These are phyloP conservation scores for Abramis brama DNA, from an alignment of 2,113 vertebrate species.

Conservation along the genomic window DNA sequence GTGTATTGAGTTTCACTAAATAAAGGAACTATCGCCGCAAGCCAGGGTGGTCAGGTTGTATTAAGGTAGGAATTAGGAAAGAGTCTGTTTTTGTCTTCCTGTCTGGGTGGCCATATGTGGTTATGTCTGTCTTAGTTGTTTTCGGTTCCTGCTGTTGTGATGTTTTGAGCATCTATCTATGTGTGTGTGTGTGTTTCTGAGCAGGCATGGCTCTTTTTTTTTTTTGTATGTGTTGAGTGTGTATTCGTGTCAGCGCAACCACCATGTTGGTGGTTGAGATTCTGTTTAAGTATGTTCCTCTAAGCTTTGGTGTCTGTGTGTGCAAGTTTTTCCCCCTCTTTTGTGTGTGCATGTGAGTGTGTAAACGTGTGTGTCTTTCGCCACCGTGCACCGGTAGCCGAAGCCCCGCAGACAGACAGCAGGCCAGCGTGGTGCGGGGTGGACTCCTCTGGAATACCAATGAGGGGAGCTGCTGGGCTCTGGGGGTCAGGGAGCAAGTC, in stretches of 20 bases:
- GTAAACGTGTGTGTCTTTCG: slow-evolving; percentile 54
- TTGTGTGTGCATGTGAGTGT: slow-evolving; percentile 46
- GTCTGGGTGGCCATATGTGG: slow-evolving; percentile 39
- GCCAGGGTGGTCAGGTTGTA: neutral
- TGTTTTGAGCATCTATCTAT: slow-evolving; percentile 11
- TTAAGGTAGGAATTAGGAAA: neutral
- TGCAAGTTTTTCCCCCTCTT: neutral
- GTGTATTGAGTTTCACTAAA: neutral
- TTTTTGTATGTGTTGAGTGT: slow-evolving; percentile 47
- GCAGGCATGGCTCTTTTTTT: neutral
- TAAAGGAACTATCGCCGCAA: neutral
- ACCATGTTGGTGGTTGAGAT: slow-evolving; percentile 38
- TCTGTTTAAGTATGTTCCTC: slow-evolving; percentile 35
- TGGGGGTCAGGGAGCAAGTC: slow-evolving; percentile 99
- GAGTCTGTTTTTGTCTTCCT: slow-evolving; percentile 25
- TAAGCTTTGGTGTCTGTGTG: slow-evolving; percentile 56
- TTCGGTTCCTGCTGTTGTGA: neutral
- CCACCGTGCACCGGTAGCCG: slow-evolving; percentile 68
- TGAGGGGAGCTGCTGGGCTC: slow-evolving; percentile 88
- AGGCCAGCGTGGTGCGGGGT: slow-evolving; percentile 87
- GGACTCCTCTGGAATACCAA: slow-evolving; percentile 95
- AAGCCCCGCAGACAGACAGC: slow-evolving; percentile 96
- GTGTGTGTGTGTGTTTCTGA: slow-evolving; percentile 8
- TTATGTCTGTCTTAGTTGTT: slow-evolving; percentile 26
- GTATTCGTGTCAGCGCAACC: slow-evolving; percentile 27